phyloP scores from a whole-genome alignment of 2,113 vertebrate species.

The Morphnarchus princeps region DNA sequence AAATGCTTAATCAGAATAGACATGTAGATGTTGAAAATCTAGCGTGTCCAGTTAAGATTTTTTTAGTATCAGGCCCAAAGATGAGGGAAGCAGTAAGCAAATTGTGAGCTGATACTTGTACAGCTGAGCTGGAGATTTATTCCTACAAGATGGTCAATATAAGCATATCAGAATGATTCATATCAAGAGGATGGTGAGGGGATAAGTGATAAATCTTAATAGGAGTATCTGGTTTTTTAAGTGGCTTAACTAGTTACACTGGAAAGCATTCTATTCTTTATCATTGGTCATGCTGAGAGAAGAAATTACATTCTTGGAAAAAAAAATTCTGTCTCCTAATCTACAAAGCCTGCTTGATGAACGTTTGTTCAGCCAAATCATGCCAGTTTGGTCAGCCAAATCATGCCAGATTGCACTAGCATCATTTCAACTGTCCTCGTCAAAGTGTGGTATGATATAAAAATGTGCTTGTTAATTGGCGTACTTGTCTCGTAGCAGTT shows the following conservation, averaged over 20 bases:
- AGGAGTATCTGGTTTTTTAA: not conserved
- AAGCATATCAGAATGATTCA: not conserved
- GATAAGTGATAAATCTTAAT: not conserved
- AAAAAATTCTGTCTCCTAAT: not conserved
- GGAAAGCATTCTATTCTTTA: not conserved
- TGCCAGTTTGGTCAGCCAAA: not conserved
- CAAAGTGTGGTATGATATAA: not conserved
- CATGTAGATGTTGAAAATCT: not conserved
- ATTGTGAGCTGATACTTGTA: not conserved
- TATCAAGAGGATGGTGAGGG: not conserved
- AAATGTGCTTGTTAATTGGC: not conserved
- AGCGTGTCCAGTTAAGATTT: accelerated
- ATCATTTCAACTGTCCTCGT: not conserved
- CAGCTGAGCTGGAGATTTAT: not conserved
- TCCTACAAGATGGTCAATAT: not conserved
- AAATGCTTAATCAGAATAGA: not conserved
- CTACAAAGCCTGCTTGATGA: not conserved
- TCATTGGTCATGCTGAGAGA: not conserved
- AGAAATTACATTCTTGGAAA: not conserved
- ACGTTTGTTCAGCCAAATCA: not conserved
- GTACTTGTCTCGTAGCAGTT: not conserved
- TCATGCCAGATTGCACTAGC: not conserved
- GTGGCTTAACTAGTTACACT: not conserved
- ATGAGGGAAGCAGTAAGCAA: not conserved
- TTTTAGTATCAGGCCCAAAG: not conserved